Base-by-base conservation (phyloP, 37 sponge, comb jelly and placozoan species). In the Tethya wilhelma region DNA sequence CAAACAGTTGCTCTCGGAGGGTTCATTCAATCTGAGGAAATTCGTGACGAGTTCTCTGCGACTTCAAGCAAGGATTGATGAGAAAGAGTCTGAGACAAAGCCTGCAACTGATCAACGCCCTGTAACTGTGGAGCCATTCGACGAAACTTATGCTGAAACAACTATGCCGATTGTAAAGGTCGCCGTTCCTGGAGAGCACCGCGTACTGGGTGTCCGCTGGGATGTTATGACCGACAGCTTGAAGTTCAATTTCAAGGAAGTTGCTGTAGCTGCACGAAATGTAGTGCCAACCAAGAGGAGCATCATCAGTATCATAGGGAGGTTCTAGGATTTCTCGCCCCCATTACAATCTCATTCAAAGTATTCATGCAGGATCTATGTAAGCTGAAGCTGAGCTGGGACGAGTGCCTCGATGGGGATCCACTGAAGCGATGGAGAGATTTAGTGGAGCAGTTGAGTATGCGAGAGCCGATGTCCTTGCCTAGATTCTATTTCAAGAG, bases 141-240 rank as follows among this genome's bases (percentile, higher is more conserved):
- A 66, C 41, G 68, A 46, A 38, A 43, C 67, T 34, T 79, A 30
- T 2, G 43, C 49, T 12, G 68, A 64, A 44, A 26, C 45, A n/a
- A 66, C 79, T 23, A 42, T 79, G 22, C 68, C 79, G 28, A 39
- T 53, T 4, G 42, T 23, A 44, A n/a, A 28, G 22, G 8, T 23
- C 1, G 23, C 3, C 4, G 4, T 43, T 31, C 79, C 67, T 43
- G n/a, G n/a, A 67, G 68, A 66, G 68, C 67, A 79, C 49, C 38
- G 44, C 31, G 67, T 79, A 20, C 55, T 79, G 20, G 79, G 79
- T 23, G 79, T 79, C 20, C 68, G 79, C 28, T 79, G 79, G 79
- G 53, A 79, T 19, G 32, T 44, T 25, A 43, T 22, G 32, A 41
- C 23, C 30, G 68, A 79, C 49, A 44, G 40, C 31, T 41, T 79